Base-by-base conservation (phyloP, 2,797 vertebrate species). In the Hypotaenidia okinawae region DNA sequence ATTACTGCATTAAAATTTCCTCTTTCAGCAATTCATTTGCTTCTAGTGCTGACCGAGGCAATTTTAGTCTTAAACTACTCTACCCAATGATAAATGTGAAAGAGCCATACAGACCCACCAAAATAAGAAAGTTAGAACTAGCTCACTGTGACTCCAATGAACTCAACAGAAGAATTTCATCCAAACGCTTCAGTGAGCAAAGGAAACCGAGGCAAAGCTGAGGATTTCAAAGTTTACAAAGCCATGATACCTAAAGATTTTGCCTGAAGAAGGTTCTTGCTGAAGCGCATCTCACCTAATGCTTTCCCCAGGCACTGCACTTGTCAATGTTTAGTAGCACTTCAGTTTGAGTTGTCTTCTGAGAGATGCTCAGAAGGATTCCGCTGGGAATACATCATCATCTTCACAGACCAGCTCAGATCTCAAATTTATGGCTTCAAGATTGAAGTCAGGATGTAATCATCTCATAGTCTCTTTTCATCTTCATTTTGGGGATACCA, bases 141-240 rank as follows among this genome's bases (percentile, higher is more conserved):
- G 94, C 63, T 82, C 16, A 67, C 67, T 90, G 59, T 74, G 85
- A 84, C 63, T 96, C 49, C 80, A 87, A 1, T 5, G 45, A 94
- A 77, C 35, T 88, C 63, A 78, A 75, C 28, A 33, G 25, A 88
- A 59, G 39, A 82, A 91, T 84, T 78, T 77, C 27, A 94, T 39
- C 70, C 59, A 79, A 95, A 91, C 41, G 89, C 85, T 74, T 77
- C 91, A 91, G 52, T 19, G 28, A 93, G 63, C 61, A 93, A 89
- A 94, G 91, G 77, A 94, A 97, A 94, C 88, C 54, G 87, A 94
- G 85, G 91, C 77, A 95, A 94, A 18, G 16, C 43, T 45, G 43
- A 45, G 43, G 43, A 45, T 45, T 45, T 19, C 43, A 45, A 45
- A 45, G 18, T 16, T 45, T 45, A 49, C 27, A 45, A 24, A 52